Percentiles rank a stretch among this genome's conserved stretches.
phyloP scores from a whole-genome alignment of 2,113 vertebrate genomes.

The Xiphophorus couchianus region DNA sequence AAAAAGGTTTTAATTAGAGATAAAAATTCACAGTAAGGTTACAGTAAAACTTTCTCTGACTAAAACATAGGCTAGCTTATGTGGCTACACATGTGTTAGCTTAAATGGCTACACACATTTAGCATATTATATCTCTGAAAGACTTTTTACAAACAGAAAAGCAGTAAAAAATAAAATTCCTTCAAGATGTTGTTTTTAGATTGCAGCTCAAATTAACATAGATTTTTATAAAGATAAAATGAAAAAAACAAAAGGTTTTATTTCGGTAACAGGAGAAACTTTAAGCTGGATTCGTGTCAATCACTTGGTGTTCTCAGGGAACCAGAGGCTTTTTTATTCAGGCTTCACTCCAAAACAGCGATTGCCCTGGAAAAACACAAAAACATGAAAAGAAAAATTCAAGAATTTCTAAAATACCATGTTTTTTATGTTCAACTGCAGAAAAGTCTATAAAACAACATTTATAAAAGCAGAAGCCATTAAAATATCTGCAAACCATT shows the following conservation, averaged over 20 bases:
- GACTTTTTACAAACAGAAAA: background rate
- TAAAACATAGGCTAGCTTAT: background rate
- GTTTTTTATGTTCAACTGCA: background rate
- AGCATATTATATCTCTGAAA: background rate
- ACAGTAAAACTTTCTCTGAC: background rate
- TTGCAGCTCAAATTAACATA: background rate
- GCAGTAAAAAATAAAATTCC: background rate
- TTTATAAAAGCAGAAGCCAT: background rate
- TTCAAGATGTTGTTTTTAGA: background rate
- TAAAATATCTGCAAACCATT: background rate
- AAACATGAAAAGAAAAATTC: background rate
- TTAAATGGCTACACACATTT: background rate
- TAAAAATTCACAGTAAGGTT: background rate
- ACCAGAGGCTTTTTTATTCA: background rate
- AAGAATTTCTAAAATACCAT: background rate
- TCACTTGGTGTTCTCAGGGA: background rate
- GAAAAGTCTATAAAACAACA: background rate
- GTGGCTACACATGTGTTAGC: background rate
- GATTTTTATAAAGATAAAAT: background rate
- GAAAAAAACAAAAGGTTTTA: background rate
- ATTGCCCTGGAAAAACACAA: constrained; percentile 6
- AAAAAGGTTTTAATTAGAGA: constrained; percentile 1
- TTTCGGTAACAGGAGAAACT: background rate
- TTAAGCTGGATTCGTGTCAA: background rate
- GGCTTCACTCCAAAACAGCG: constrained; percentile 7